Evolutionary conservation across 1,140 invertebrate genomes (phyloP), one percentile per base, ranked within the genome.

Genomic region (Eufriesea mexicana): DNA sequence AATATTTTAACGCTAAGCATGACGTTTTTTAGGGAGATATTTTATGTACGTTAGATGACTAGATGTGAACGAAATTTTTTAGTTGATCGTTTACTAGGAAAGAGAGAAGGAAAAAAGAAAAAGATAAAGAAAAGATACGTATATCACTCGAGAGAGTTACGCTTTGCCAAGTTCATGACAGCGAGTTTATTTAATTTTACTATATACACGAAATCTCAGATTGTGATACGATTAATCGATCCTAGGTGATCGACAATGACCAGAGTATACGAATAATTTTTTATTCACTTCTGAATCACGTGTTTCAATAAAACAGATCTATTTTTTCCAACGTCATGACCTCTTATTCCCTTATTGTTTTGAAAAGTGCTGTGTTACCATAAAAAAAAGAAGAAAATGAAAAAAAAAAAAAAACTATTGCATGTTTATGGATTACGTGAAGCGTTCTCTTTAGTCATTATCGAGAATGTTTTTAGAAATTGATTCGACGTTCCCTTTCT

Each of bases 281-380:
- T 86, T 75, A 64, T 84, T 84, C 78, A 64, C 42, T 64, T 87
- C 28, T 66, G 64, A 59, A 74, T 83, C 14, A 84, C 80, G 54
- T 45, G 64, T 83, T 80, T 67, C 51, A 88, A 90, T 88, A 85
- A 89, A 88, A 86, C 49, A 28, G 61, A 45, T 72, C 51, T 35
- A 76, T 84, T 83, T 84, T 85, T 78, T 82, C 79, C 67, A 81
- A 83, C 67, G 45, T 76, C 82, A 86, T 78, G 68, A 74, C 89
- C 87, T 91, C 79, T 91, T 89, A 89, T 84, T 84, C 84, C 87
- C 78, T 73, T 90, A 79, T 67, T 51, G 42, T 71, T 23, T 54
- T 25, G n/a, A 28, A 51, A 35, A 20, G 18, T 18, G 62, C 9
- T 42, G 20, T 66, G 35, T 73, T 84, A 76, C 51, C 35, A 51